phyloP scores from a whole-genome alignment of 2,888 invertebrate genomes.

The Sminthurinus aureus region DNA sequence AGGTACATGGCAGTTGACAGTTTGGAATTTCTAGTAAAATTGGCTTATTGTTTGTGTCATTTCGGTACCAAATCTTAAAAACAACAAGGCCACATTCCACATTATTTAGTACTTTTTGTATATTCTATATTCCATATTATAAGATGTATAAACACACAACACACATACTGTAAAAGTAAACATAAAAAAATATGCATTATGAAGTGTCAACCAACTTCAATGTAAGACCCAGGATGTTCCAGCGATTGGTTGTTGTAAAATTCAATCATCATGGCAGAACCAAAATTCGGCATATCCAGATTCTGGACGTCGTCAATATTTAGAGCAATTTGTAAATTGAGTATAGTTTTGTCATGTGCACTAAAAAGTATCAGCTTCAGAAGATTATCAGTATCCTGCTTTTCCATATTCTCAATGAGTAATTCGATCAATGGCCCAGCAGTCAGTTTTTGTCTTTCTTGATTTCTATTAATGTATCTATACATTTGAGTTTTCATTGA shows the following conservation, averaged over 20 bases:
- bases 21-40: background rate
- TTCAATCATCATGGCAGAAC: background rate
- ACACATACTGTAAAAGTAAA: background rate
- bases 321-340: background rate
- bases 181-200: background rate
- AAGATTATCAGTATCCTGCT: background rate
- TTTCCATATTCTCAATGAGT: constrained; percentile 6
- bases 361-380: background rate
- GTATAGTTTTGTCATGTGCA: constrained; percentile 5
- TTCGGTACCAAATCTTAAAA: constrained; percentile 10
- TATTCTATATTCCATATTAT: background rate
- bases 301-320: background rate
- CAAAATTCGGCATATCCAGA: background rate
- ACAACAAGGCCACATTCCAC: background rate
- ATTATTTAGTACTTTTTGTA: background rate
- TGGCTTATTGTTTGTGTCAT: background rate
- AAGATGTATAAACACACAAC: background rate
- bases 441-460: background rate
- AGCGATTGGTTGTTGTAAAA: background rate
- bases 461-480: background rate
- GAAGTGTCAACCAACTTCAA: background rate
- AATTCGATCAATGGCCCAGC: background rate
- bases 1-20: background rate
- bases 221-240: background rate
- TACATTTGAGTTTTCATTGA: background rate